Evolutionary conservation across 2,797 vertebrate species (phyloP).

Genomic region (Lutjanus argentimaculatus): DNA sequence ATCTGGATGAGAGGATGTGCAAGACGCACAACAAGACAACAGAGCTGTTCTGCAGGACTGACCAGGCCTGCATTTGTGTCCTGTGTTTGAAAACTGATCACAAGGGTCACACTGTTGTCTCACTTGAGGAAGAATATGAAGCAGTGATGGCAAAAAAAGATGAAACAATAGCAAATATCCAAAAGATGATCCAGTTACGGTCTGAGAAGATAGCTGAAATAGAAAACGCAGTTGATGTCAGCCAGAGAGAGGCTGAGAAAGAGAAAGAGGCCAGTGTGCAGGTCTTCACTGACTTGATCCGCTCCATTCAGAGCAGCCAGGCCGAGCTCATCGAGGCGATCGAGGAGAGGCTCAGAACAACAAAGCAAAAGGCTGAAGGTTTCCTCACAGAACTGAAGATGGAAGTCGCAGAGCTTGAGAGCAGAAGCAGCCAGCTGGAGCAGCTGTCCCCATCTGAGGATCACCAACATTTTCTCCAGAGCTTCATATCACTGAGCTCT

Average conservation of each 20-base stretch:
- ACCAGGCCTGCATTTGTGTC: constrained; percentile 41
- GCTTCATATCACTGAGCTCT: constrained; percentile 25
- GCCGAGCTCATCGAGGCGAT: constrained; percentile 41
- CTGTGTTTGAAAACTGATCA: constrained; percentile 25
- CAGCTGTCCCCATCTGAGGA: constrained; percentile 52
- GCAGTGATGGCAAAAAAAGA: constrained; percentile 19
- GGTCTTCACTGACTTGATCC: constrained; percentile 44
- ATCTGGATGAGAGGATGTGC: constrained; percentile 50
- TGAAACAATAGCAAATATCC: not conserved
- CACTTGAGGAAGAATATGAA: constrained; percentile 55
- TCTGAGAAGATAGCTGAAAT: constrained; percentile 38
- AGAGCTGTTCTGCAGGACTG: constrained; percentile 56
- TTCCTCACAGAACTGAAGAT: constrained; percentile 45
- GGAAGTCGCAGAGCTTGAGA: constrained; percentile 49
- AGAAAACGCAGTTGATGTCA: not conserved
- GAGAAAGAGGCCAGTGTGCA: constrained; percentile 28
- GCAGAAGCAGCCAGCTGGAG: constrained; percentile 44
- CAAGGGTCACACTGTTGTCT: constrained; percentile 40
- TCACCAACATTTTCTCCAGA: constrained; percentile 53
- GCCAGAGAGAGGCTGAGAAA: constrained; percentile 11
- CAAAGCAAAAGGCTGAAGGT: constrained; percentile 32
- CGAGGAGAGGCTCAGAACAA: constrained; percentile 29
- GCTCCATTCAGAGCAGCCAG: constrained; percentile 36
- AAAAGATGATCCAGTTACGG: constrained; percentile 2
- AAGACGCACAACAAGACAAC: constrained; percentile 39